Evolutionary conservation across 2,113 vertebrate species (phyloP), one percentile per base, ranked within the genome.

Genomic region (Chaenocephalus aceratus): DNA sequence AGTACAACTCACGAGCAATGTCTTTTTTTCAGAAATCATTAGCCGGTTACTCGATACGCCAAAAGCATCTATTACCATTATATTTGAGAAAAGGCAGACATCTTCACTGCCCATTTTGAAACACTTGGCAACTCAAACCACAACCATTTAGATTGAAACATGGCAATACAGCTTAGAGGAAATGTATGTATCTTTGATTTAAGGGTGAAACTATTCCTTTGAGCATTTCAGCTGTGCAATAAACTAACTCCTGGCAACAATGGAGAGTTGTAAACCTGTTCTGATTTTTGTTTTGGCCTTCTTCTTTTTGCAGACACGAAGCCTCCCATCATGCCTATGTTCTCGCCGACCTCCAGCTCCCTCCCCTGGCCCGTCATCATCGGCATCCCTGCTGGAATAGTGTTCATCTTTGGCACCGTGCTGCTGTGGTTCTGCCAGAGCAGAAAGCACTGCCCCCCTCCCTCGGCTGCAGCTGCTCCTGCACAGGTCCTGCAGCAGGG

Each of bases 361-460:
- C 96, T 99, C 10, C 98, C 98, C 0, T 99, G 98, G 98, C 97
- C 98, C 0, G 98, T 99, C 72, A 98, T 99, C 93, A 99, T 99
- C 0, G 98, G 97, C 59, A 97, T 99, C 86, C 98, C 98, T 0
- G 97, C 98, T 0, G 98, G 97, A 6, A 96, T 97, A 0, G 96
- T 99, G 61, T 98, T 99, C 93, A 97, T 99, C 92, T 96, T 99
- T 0, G 98, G 97, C 30, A 97, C 97, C 0, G 95, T 98, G 87
- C 94, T 99, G 61, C 87, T 99, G 77, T 99, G 98, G 98, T 97
- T 99, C 63, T 99, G 97, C 89, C 97, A 99, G 91, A 96, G 96
- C 78, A 97, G 96, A 92, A 98, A 98, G 82, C 97, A 97, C 0
- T 99, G 96, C 12, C 95, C 97, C 0, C 90, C 91, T 80, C 89